Base-by-base conservation (phyloP, 2,888 invertebrate genomes). In the Sesia apiformis region DNA sequence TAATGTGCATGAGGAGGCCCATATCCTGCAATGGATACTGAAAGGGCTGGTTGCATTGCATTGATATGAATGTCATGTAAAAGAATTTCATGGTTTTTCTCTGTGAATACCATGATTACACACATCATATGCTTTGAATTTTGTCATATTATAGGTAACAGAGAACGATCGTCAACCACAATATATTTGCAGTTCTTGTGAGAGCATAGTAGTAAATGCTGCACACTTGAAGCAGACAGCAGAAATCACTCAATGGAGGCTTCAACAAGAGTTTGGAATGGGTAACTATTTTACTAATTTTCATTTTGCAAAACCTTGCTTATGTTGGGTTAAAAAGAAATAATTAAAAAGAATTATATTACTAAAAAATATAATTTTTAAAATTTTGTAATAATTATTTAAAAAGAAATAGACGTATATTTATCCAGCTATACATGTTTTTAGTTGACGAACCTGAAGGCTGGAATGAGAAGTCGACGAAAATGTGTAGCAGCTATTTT, bases 181-280 rank as follows among this genome's bases (percentile, higher is more conserved):
- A 40, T 62, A 71, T 50, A 63, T 76, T 7, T 78, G 78, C 55
- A 58, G 51, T 5, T 49, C 57, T 1, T 78, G 70, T 58, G 67
- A 61, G 51, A 54, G 1, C 4, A 65, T 58, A 3, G 50, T 70
- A 1, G 57, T 52, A 39, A 59, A 63, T 55, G 64, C 65, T 1
- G 58, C 58, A 3, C 52, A 57, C 51, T 60, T 77, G 23, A 67
- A 63, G 55, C 57, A 69, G 55, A 66, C 65, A 8, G 68, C 68
- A 3, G 63, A 70, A 43, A 57, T 59, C n/a, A 65, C 69, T 4
- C 68, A 75, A 38, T 75, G 76, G 75, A 63, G 72, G 49, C 51
- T 76, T 41, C 62, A 74, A 40, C 70, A 73, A 52, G 76, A 76
- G 55, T n/a, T 65, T 39, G 70, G 71, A 41, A 62, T 75, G 59